A percentile compares a stretch with the other conserved stretches of the same genome.
These are phyloP conservation scores for Dicycla oo DNA, from an alignment of 2,888 invertebrate species.

Conservation along the genomic window DNA sequence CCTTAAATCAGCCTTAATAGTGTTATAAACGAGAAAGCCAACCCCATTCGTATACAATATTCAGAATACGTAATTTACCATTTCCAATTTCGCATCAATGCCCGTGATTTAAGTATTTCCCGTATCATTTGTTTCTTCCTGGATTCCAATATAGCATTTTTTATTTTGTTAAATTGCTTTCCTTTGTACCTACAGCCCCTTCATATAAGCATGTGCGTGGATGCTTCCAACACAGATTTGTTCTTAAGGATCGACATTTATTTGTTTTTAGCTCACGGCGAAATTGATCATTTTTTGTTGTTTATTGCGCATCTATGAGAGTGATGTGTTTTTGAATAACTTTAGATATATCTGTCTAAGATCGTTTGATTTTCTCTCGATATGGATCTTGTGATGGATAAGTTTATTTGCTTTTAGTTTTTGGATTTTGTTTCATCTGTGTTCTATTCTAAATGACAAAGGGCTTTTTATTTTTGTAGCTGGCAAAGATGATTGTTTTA, in stretches of 20 bases:
- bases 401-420: slow-evolving; percentile 29
- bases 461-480: background rate
- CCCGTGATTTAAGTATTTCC: slow-evolving; percentile 89
- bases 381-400: slow-evolving; percentile 33
- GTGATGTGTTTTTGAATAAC: slow-evolving; percentile 52
- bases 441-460: background rate
- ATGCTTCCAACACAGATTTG: slow-evolving; percentile 84
- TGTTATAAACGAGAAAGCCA: slow-evolving; percentile 48
- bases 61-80: slow-evolving; percentile 71
- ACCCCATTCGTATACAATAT: slow-evolving; percentile 55
- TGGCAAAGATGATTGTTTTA: background rate
- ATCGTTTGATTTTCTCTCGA: slow-evolving; percentile 32
- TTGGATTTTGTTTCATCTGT: slow-evolving; percentile 5
- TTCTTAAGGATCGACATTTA: slow-evolving; percentile 88
- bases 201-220: slow-evolving; percentile 83
- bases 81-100: slow-evolving; percentile 86
- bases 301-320: slow-evolving; percentile 47
- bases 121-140: slow-evolving; percentile 87
- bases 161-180: slow-evolving; percentile 90
- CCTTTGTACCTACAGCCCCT: slow-evolving; percentile 85
- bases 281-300: slow-evolving; percentile 79
- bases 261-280: slow-evolving; percentile 86
- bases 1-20: slow-evolving; percentile 57
- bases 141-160: slow-evolving; percentile 84
- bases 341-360: slow-evolving; percentile 14